Evolutionary conservation across 2,888 invertebrate species (phyloP).

Genomic region (Orchesellides sinensis): DNA sequence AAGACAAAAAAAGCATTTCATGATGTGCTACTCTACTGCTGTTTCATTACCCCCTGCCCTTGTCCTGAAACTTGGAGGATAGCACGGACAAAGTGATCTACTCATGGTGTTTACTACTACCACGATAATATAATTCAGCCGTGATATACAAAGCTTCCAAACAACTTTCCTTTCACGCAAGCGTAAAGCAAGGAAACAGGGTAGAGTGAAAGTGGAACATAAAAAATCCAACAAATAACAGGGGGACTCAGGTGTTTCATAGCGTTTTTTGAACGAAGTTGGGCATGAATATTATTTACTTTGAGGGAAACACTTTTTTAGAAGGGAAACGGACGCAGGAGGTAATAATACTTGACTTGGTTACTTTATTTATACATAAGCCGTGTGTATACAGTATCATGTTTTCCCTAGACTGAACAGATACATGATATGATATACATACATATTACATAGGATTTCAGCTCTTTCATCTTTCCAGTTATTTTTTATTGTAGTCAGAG

Average conservation of each 20-base stretch:
- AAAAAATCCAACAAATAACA: neutral
- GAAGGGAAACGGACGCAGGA: constrained; percentile 13
- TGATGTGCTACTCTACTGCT: too few relatives aligned
- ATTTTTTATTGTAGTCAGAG: too few relatives aligned
- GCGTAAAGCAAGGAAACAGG: neutral
- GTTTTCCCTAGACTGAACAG: too few relatives aligned
- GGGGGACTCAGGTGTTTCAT: constrained; percentile 37
- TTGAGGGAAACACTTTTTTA: neutral
- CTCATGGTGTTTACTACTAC: neutral
- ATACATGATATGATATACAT: too few relatives aligned
- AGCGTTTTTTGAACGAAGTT: constrained; percentile 3
- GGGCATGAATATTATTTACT: constrained; percentile 44
- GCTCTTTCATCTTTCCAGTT: too few relatives aligned
- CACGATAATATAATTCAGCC: neutral
- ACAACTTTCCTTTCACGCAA: too few relatives aligned
- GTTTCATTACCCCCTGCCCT: constrained; percentile 8
- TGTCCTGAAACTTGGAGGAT: neutral
- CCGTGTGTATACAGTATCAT: too few relatives aligned
- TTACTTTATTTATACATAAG: neutral
- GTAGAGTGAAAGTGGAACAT: neutral
- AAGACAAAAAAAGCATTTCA: neutral
- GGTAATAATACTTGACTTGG: constrained; percentile 16
- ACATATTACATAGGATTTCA: too few relatives aligned
- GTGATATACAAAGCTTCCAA: neutral
- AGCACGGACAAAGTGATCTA: constrained; percentile 6